Evolutionary conservation across 2,797 vertebrate genomes (phyloP).

Genomic region (Glyptemys insculpta): DNA sequence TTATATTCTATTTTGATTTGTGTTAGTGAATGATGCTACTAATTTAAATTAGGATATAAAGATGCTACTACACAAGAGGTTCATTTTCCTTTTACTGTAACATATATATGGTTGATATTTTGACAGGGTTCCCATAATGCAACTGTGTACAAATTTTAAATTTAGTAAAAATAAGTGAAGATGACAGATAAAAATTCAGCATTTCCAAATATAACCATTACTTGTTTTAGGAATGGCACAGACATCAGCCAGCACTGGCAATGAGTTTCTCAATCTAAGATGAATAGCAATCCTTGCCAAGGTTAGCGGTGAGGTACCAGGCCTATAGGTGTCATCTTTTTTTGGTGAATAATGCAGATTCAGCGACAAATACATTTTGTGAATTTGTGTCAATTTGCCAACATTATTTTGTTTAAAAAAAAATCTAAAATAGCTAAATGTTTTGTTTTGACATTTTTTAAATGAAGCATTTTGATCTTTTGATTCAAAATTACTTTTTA

Average conservation of each 20-base stretch:
- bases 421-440: not conserved
- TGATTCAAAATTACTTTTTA: not conserved
- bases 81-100: constrained; percentile 10
- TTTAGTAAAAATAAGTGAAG: not conserved
- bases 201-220: not conserved
- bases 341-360: too few relatives aligned
- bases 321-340: not conserved
- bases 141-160: not conserved
- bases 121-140: not conserved
- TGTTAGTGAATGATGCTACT: not conserved
- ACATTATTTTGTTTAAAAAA: not conserved
- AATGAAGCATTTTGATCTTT: not conserved
- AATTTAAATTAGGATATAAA: not conserved
- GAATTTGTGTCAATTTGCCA: not conserved
- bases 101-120: fast-evolving
- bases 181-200: not conserved
- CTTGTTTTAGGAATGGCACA: not conserved
- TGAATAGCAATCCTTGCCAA: not conserved
- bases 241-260: not conserved
- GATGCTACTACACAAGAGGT: not conserved
- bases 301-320: not conserved
- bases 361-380: not conserved
- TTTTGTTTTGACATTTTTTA: not conserved
- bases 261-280: not conserved
- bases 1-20: not conserved